Conservation (phyloP, 2,888 invertebrate genomes). For the Troides aeacus region DNA sequence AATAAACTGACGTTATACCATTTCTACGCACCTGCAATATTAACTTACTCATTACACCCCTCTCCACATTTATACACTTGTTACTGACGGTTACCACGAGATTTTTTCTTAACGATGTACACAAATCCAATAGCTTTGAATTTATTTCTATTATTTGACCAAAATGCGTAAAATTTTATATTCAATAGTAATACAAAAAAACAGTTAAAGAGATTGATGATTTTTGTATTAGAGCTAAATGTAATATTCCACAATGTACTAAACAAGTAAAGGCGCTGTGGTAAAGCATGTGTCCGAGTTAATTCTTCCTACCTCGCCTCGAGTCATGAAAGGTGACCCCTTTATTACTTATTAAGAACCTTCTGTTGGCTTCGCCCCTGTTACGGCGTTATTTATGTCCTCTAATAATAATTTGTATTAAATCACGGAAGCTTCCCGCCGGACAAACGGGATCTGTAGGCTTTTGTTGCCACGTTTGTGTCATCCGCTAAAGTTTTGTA, state of each 20-base stretch:
- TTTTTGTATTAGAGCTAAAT: too few relatives aligned
- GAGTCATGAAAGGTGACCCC: conserved; percentile 74
- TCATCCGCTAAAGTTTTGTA: conserved; percentile 20
- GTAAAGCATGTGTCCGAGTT: conserved; percentile 64
- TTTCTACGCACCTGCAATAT: conserved; percentile 41
- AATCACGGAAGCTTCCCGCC: conserved; percentile 73
- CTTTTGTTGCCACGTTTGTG: conserved; percentile 62
- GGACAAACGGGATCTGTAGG: conserved; percentile 77
- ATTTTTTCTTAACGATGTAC: not conserved
- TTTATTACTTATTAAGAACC: conserved; percentile 80
- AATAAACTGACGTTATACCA: conserved; percentile 41
- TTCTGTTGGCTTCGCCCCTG: conserved; percentile 57
- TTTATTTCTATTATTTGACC: too few relatives aligned
- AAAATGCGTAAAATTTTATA: too few relatives aligned
- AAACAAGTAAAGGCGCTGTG: not conserved
- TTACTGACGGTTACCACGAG: not conserved
- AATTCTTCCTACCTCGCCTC: conserved; percentile 55
- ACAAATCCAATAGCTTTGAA: too few relatives aligned
- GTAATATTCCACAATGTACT: not conserved
- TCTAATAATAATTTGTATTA: conserved; percentile 81
- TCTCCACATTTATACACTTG: conserved; percentile 16
- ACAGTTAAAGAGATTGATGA: too few relatives aligned
- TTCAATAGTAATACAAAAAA: too few relatives aligned
- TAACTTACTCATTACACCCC: conserved; percentile 34
- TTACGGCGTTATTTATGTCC: conserved; percentile 75